Base-by-base conservation (phyloP, 2,888 invertebrate genomes). In the Hydroisotoma schaefferi region DNA sequence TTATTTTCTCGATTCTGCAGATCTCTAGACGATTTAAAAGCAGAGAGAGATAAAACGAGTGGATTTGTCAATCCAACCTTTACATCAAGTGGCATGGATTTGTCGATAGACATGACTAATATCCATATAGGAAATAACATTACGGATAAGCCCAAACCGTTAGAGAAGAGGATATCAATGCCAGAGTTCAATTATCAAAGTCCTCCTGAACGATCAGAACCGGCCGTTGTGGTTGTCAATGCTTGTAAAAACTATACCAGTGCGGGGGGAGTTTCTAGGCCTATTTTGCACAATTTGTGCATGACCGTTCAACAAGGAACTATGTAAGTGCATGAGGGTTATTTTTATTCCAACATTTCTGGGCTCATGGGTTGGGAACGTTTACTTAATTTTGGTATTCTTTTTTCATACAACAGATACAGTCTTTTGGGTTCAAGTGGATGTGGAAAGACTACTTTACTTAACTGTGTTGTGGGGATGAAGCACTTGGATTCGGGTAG, bases 391-490 rank as follows among this genome's bases (percentile, higher is more conserved):
- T 25, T 25, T 22, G 10, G 6, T 33, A 15, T 15, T 15, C 5
- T 25, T 10, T 48, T 48, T n/a, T n/a, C n/a, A n/a, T n/a, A n/a
- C 27, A 26, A 23, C 44, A 94, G 94, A 78, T 95, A 95, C 77
- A 94, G 94, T 60, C 82, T 95, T 8, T 81, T 95, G 20, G 95
- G 94, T 26, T 93, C 94, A 5, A 93, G 92, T 60, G 94, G 95
- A 26, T 94, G 94, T 76, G 93, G 93, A 1, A 69, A 69, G 55
- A 67, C 69, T 10, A 63, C 63, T 1, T 8, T 67, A 4, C 33
- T 67, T 2, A 49, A 58, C 2, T 76, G 76, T 68, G 76, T 80
- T 46, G 75, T 79, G 2, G 79, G 79, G 2, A 65, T 77, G 43
- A 70, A 77, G 38, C 70, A 70, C 29, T 72, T 77, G 15, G 76